These are phyloP conservation scores for Pyxicephalus adspersus DNA, from an alignment of 2,113 vertebrate species.

Conservation along the genomic window DNA sequence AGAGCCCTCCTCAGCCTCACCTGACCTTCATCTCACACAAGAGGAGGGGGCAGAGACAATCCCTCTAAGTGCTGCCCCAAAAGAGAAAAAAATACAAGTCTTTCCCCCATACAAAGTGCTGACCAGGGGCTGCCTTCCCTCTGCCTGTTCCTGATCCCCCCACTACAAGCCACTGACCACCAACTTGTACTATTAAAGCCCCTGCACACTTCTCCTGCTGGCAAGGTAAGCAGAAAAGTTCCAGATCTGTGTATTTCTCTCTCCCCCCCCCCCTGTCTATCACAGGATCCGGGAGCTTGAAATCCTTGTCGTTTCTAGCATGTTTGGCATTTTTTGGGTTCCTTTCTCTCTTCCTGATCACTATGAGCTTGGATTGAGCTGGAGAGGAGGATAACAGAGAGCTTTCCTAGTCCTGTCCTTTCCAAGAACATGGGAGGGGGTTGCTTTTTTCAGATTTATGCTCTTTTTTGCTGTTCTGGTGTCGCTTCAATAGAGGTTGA, in stretches of 20 bases:
- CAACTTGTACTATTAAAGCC: neutral
- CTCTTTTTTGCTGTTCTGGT: neutral
- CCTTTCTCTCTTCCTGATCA: slow-evolving; percentile 56
- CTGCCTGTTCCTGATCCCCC: slow-evolving; percentile 5
- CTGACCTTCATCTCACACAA: slow-evolving; percentile 50
- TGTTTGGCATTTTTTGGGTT: slow-evolving; percentile 57
- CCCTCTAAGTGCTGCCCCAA: slow-evolving; percentile 50
- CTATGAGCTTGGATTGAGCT: slow-evolving; percentile 43
- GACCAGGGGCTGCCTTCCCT: slow-evolving; percentile 33
- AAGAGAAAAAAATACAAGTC: slow-evolving; percentile 47
- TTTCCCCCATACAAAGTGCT: slow-evolving; percentile 47
- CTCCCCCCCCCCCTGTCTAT: slow-evolving; percentile 32
- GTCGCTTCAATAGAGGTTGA: slow-evolving; percentile 7
- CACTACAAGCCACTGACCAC: slow-evolving; percentile 9
- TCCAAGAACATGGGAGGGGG: slow-evolving; percentile 21
- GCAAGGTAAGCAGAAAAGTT: slow-evolving; percentile 49
- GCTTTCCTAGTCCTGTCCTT: slow-evolving; percentile 16
- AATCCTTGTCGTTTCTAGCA: slow-evolving; percentile 53
- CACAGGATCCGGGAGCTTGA: slow-evolving; percentile 49
- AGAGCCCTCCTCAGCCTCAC: slow-evolving; percentile 55
- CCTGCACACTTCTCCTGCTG: slow-evolving; percentile 10
- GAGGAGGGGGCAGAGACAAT: slow-evolving; percentile 56
- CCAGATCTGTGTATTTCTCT: slow-evolving; percentile 30
- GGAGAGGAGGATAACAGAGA: slow-evolving; percentile 19
- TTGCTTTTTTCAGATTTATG: slow-evolving; percentile 17